These are phyloP conservation scores for Escarpia spicata DNA, from an alignment of 2,888 invertebrate species.

Conservation along the genomic window DNA sequence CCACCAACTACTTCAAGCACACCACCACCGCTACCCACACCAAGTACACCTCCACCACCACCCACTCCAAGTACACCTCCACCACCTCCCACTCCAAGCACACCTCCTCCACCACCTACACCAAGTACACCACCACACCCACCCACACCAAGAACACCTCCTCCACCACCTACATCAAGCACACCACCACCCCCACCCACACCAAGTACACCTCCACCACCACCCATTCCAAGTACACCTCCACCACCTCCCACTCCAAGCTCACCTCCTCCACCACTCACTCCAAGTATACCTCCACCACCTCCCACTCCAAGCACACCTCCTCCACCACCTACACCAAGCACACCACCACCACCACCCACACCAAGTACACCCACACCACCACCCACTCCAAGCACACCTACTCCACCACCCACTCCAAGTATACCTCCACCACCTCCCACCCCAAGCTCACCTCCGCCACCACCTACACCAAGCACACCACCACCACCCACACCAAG, in stretches of 20 bases:
- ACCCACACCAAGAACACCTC: neutral
- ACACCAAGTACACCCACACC: neutral
- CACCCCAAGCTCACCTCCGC: neutral
- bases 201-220: neutral
- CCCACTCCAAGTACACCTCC: neutral
- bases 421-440: neutral
- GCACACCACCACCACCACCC: neutral
- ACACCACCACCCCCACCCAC: neutral
- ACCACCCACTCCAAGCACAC: neutral
- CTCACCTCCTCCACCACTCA: neutral
- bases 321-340: neutral
- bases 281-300: neutral
- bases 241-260: neutral
- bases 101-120: neutral
- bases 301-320: neutral
- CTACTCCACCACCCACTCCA: neutral
- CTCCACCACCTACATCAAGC: neutral
- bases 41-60: neutral
- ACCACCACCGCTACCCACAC: neutral
- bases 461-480: neutral
- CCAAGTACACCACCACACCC: neutral
- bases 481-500: neutral
- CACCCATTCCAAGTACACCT: neutral
- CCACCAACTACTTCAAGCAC: neutral
- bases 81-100: neutral